Evolutionary conservation across 2,797 vertebrate species (phyloP).

Genomic region (Sarcophilus harrisii): DNA sequence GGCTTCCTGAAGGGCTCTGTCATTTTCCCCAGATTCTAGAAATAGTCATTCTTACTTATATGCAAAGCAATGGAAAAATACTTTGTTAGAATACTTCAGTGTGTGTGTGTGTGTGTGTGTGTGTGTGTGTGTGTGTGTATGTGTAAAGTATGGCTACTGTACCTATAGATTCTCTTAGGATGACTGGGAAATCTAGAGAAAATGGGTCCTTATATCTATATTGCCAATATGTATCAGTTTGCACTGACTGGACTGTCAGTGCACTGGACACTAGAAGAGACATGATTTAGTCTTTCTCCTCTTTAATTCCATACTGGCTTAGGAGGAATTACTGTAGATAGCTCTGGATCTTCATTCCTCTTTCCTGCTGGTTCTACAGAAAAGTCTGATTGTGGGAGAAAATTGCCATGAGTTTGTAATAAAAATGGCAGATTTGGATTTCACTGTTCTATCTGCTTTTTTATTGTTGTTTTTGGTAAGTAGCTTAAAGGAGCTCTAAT

Average conservation of each 20-base stretch:
- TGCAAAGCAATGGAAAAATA: not conserved
- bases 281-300: not conserved
- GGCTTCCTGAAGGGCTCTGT: not conserved
- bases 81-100: not conserved
- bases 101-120: not conserved
- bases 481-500: not conserved
- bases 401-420: not conserved
- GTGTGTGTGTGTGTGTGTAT: not conserved
- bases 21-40: not conserved
- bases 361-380: not conserved
- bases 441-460: not conserved
- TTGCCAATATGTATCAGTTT: not conserved
- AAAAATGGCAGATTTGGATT: not conserved
- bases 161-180: not conserved
- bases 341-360: fast-evolving
- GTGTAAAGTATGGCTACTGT: not conserved
- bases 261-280: not conserved
- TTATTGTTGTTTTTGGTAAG: not conserved
- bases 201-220: not conserved
- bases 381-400: not conserved
- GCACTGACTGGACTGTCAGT: not conserved
- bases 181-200: not conserved
- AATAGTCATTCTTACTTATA: not conserved
- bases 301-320: not conserved
- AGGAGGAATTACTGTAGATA: not conserved